phyloP scores from a whole-genome alignment of 2,797 vertebrate species.

The Bovichtus diacanthus region DNA sequence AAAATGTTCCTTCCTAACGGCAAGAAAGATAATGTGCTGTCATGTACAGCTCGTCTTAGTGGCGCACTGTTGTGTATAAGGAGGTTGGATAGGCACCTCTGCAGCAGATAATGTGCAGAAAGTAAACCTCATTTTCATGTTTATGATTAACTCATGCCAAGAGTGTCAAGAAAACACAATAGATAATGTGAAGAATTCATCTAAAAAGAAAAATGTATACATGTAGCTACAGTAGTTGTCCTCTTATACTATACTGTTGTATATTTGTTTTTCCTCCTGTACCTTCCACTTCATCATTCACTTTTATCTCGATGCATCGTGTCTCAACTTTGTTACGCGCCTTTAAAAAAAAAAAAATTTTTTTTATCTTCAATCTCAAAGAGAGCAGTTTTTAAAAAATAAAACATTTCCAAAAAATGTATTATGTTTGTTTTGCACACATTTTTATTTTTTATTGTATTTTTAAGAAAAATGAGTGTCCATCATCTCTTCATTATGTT shows the following conservation, averaged over 20 bases:
- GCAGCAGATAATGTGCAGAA: constrained; percentile 77
- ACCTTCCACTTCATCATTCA: constrained; percentile 61
- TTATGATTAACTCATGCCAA: constrained; percentile 69
- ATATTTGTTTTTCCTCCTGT: constrained; percentile 61
- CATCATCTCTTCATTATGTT: background rate
- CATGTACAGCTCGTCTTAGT: constrained; percentile 53
- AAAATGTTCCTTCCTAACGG: constrained; percentile 53
- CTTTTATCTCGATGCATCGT: constrained; percentile 32
- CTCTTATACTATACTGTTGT: constrained; percentile 63
- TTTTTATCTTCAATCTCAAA: constrained; percentile 33
- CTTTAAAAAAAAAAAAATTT: too few species aligned
- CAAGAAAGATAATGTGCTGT: constrained; percentile 74
- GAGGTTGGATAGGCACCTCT: constrained; percentile 80
- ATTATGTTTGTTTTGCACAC: background rate
- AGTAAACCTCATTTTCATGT: constrained; percentile 82
- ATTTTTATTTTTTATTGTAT: too few species aligned
- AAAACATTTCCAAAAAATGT: constrained; percentile 54
- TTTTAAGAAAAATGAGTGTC: too few species aligned
- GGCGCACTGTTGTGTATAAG: constrained; percentile 60
- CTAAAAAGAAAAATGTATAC: constrained; percentile 63
- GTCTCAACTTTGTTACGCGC: constrained; percentile 40
- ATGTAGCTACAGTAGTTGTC: constrained; percentile 62
- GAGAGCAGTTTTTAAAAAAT: constrained; percentile 55
- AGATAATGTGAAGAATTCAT: constrained; percentile 90
- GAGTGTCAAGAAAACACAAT: constrained; percentile 75